phyloP scores from a whole-genome alignment of 2,797 vertebrate genomes.

The Selene dorsalis region DNA sequence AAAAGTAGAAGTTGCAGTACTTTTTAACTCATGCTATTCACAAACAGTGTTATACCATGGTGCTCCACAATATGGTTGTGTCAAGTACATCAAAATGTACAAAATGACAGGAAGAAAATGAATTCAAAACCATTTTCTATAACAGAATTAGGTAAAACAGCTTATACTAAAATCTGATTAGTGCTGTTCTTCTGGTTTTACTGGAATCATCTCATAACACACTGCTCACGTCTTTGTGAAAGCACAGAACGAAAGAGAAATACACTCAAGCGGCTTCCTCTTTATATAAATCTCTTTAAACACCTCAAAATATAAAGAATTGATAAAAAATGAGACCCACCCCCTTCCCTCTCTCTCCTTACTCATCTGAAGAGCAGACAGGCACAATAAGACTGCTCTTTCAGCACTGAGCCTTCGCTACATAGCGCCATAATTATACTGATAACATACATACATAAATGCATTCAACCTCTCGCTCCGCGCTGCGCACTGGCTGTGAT shows the following conservation, averaged over 20 bases:
- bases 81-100: neutral
- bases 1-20: neutral
- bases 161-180: constrained; percentile 44
- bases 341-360: constrained; percentile 61
- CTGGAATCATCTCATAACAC: constrained; percentile 48
- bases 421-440: constrained; percentile 82
- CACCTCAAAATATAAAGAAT: constrained; percentile 70
- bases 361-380: constrained; percentile 76
- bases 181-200: constrained; percentile 36
- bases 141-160: constrained; percentile 20
- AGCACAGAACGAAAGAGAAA: constrained; percentile 38
- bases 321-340: constrained; percentile 55
- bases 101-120: neutral
- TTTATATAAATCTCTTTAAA: constrained; percentile 70
- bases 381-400: constrained; percentile 83
- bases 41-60: neutral
- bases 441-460: constrained; percentile 85
- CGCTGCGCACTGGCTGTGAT: constrained; percentile 79
- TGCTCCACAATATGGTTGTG: neutral
- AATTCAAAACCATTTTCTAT: constrained; percentile 14
- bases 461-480: constrained; percentile 81
- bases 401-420: constrained; percentile 79
- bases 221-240: constrained; percentile 34
- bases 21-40: neutral
- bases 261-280: constrained; percentile 32